Percentiles rank a stretch among this genome's conserved stretches.
These are phyloP conservation scores for Anoplopoma fimbria DNA, from an alignment of 2,113 vertebrate genomes.

Conservation along the genomic window DNA sequence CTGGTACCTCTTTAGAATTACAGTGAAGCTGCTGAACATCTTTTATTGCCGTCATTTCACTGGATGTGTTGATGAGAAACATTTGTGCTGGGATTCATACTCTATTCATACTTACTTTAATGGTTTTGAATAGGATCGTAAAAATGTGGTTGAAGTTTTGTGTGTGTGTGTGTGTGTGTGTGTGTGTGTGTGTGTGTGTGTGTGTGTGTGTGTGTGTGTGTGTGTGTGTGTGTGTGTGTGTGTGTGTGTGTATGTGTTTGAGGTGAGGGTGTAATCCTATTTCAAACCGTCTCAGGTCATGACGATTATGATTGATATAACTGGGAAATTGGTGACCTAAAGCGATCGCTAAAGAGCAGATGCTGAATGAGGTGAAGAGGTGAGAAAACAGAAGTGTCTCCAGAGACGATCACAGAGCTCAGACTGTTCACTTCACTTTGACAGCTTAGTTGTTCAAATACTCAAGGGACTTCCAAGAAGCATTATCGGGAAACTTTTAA, in stretches of 20 bases:
- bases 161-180: constrained; percentile 18
- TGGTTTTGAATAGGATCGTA: not conserved
- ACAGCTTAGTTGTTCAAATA: not conserved
- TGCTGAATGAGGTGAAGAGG: not conserved
- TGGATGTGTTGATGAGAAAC: not conserved
- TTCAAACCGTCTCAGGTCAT: constrained; percentile 44
- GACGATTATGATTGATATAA: constrained; percentile 58
- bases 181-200: not conserved
- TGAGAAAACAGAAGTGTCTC: not conserved
- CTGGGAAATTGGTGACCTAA: constrained; percentile 26
- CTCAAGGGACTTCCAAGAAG: not conserved
- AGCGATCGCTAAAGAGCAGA: not conserved
- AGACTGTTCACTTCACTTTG: not conserved
- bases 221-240: constrained; percentile 1
- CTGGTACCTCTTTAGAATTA: not conserved
- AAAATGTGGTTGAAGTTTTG: not conserved
- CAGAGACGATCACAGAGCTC: not conserved
- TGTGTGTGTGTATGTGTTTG: not conserved
- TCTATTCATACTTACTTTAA: not conserved
- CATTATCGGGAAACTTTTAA: not conserved
- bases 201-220: constrained; percentile 19
- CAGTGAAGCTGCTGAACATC: not conserved
- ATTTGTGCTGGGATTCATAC: not conserved
- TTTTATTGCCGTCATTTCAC: not conserved
- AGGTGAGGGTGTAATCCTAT: constrained; percentile 47